Evolutionary conservation across 2,888 invertebrate genomes (phyloP), one percentile per base, ranked within the genome.

Genomic region (Falcaria lacertinaria): DNA sequence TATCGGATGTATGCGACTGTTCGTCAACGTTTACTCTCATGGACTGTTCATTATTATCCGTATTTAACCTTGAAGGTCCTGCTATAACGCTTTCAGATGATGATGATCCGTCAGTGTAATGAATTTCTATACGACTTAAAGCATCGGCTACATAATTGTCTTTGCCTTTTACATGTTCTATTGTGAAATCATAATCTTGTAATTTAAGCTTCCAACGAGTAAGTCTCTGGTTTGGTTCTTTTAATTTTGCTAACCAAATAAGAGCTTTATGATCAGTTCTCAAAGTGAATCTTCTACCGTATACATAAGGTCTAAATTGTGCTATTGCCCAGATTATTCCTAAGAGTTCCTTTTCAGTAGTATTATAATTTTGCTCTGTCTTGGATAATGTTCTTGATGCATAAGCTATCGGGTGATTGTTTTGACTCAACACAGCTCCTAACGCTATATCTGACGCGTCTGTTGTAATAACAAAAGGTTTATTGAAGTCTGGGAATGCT

Each of bases 191-290:
- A 41, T 52, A 47, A 16, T 50, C 50, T 40, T 46, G 44, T 37
- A 50, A 46, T 28, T 43, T 50, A 35, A 53, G 28, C 40, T 46
- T 49, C 47, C 49, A 52, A 32, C 49, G 34, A 6, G 47, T 47
- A 34, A 44, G 39, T 19, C 41, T 15, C 39, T 44, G 45, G 42
- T 48, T 48, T 2, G 44, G 47, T 39, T 52, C 47, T 45, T 53
- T 50, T 38, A 48, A 34, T 43, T 45, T 43, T 15, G 25, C n/a
- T 33, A 35, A n/a, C n/a, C n/a, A n/a, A n/a, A n/a, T n/a, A n/a
- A n/a, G n/a, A n/a, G n/a, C n/a, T n/a, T n/a, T n/a, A 15, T 33
- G 33, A 17, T 33, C 39, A 11, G 39, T 39, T 11, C 17, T 11
- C 1, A 39, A 16, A 16, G 14, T 33, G 17, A 39, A 39, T 7